A percentile compares a stretch with the other conserved stretches of the same genome.
Conservation (phyloP, 1,140 invertebrate species). For the Drosophila pruinosa region DNA sequence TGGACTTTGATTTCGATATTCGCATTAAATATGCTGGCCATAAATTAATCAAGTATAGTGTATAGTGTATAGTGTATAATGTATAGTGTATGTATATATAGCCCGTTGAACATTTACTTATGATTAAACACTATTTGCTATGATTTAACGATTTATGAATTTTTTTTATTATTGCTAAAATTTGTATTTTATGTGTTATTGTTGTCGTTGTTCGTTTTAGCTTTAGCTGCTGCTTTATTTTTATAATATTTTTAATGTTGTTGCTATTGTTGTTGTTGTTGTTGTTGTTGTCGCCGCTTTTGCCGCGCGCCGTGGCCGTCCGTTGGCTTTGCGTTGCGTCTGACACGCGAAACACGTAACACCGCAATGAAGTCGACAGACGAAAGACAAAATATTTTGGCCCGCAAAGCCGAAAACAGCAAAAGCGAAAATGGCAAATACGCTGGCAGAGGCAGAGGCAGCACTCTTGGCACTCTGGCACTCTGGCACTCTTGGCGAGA, state of each 20-base stretch:
- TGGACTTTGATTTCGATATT: no score
- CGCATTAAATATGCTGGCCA: slow-evolving; percentile 2
- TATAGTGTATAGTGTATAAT: no score
- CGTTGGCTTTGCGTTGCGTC: slow-evolving; percentile 59
- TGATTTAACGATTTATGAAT: no score
- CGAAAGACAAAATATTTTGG: slow-evolving; percentile 54
- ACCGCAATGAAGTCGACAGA: slow-evolving; percentile 80
- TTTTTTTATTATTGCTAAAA: not conserved
- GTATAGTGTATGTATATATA: no score
- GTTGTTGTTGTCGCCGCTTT: slow-evolving; percentile 53
- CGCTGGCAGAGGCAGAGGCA: slow-evolving; percentile 33
- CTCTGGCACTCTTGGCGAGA: slow-evolving; percentile 10
- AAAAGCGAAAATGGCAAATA: slow-evolving; percentile 53
- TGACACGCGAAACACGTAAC: slow-evolving; percentile 83
- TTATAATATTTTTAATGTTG: no score
- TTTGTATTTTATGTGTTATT: slow-evolving; percentile 29
- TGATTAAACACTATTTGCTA: slow-evolving; percentile 31
- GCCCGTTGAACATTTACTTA: slow-evolving; percentile 2
- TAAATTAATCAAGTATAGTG: no score
- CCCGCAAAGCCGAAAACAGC: slow-evolving; percentile 50
- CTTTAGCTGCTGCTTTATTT: no score
- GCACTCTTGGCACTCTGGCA: no score
- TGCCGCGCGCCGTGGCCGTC: slow-evolving; percentile 52
- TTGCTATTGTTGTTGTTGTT: slow-evolving; percentile 33
- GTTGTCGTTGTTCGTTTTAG: no score